phyloP scores from a whole-genome alignment of 2,888 invertebrate species.

The Calameuta idolon region DNA sequence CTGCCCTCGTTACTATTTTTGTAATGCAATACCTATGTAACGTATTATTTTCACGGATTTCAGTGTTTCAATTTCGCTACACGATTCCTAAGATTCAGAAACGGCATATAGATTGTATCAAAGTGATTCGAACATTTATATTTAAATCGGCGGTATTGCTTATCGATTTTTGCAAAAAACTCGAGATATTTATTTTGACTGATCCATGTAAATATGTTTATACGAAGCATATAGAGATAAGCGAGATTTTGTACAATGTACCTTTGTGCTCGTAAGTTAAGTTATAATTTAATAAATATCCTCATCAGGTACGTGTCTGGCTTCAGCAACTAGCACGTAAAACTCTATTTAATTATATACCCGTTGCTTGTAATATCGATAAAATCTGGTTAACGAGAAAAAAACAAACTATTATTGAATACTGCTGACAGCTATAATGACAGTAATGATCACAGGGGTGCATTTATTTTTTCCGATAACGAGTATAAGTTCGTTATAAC shows the following conservation, averaged over 20 bases:
- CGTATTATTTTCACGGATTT: neutral
- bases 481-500: neutral
- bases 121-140: neutral
- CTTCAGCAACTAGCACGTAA: constrained; percentile 28
- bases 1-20: neutral
- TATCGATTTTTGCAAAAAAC: neutral
- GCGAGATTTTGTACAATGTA: constrained; percentile 47
- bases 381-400: neutral
- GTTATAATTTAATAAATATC: constrained; percentile 31
- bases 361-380: neutral
- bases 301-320: constrained; percentile 27
- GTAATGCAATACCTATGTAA: neutral
- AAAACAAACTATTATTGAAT: neutral
- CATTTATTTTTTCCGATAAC: neutral
- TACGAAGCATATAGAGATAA: constrained; percentile 31
- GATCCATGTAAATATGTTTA: constrained; percentile 16
- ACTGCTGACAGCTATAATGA: neutral
- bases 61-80: neutral
- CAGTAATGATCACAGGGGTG: neutral
- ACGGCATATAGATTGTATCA: neutral
- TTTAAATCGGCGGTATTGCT: neutral
- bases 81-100: neutral
- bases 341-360: constrained; percentile 12
- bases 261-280: constrained; percentile 35
- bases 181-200: constrained; percentile 13